A percentile compares a stretch with the other conserved stretches of the same genome.
Conservation (phyloP, 2,797 vertebrate genomes). For the Sarcoramphus papa region DNA sequence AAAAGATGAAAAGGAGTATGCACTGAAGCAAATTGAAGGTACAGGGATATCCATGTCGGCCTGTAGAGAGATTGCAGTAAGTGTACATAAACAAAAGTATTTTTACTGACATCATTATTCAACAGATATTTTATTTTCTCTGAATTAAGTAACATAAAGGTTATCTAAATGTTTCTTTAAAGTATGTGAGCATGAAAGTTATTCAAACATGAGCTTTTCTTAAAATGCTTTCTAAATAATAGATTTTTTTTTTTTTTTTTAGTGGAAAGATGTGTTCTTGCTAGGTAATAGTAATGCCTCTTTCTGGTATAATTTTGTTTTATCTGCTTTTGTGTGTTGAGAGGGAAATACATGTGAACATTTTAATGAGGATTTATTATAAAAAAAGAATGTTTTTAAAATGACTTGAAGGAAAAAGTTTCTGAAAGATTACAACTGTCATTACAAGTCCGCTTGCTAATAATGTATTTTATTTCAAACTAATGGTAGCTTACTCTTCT, state of each 20-base stretch:
- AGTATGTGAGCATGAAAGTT: background rate
- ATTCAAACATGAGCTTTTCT: background rate
- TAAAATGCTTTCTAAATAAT: background rate
- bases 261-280: background rate
- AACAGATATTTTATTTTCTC: background rate
- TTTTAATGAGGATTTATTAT: background rate
- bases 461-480: background rate
- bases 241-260: background rate
- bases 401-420: background rate
- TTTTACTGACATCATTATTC: background rate
- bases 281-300: background rate
- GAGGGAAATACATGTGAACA: background rate
- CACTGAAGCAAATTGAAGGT: conserved; percentile 99
- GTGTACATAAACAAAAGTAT: conserved; percentile 63
- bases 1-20: conserved; percentile 98
- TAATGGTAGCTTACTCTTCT: background rate
- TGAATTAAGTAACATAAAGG: background rate
- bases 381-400: background rate
- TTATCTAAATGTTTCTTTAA: background rate
- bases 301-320: background rate
- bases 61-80: conserved; percentile 99
- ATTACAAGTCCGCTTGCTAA: background rate
- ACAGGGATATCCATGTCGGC: conserved; percentile 99
- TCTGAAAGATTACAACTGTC: background rate
- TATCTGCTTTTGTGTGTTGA: background rate